Base-by-base conservation (phyloP, 37 sponge, comb jelly and placozoan species). In the Lycopodina hypogea region DNA sequence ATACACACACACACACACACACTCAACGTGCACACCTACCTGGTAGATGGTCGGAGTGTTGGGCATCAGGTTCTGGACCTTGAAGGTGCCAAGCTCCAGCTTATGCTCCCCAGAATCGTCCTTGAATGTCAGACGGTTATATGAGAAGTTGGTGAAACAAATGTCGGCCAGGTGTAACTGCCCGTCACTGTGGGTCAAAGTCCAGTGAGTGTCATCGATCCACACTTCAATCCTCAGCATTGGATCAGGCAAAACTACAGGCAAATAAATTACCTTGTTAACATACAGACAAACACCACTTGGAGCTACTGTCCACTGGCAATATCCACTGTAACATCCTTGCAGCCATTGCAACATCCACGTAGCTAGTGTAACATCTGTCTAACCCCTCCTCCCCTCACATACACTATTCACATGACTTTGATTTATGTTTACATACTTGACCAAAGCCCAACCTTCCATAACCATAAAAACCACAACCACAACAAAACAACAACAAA, bases 101-200 rank as follows among this genome's bases (percentile, higher is more conserved):
- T 87, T 41, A 72, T 96, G 97, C 53, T 93, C 94, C 9, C 91
- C 94, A 1, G 92, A 95, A 71, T 88, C 90, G 59, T 95, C 90
- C 57, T 68, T 90, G 66, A 87, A 87, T 9, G 87, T 69, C 37
- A 87, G 36, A 21, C 85, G 62, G 70, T 80, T 83, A 73, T 89
- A 93, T 45, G 83, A 72, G 72, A 85, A 89, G 78, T 93, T 93
- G 70, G 77, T 89, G 57, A 95, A 62, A 26, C 42, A 58, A 52
- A 91, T 86, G 58, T 88, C 80, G 2, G 93, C 86, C 60, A 95
- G 32, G 63, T 88, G 67, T 14, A 93, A 85, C 83, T 96, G 93
- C 0, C 97, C 97, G 40, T 96, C 94, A 4, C 82, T 74, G 40
- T 95, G 94, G 45, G 83, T 82, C 39, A 93, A 74, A 42, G 69